A percentile compares a stretch with the other conserved stretches of the same genome.
phyloP scores from a whole-genome alignment of 2,888 invertebrate genomes.

The Melipona bicolor region DNA sequence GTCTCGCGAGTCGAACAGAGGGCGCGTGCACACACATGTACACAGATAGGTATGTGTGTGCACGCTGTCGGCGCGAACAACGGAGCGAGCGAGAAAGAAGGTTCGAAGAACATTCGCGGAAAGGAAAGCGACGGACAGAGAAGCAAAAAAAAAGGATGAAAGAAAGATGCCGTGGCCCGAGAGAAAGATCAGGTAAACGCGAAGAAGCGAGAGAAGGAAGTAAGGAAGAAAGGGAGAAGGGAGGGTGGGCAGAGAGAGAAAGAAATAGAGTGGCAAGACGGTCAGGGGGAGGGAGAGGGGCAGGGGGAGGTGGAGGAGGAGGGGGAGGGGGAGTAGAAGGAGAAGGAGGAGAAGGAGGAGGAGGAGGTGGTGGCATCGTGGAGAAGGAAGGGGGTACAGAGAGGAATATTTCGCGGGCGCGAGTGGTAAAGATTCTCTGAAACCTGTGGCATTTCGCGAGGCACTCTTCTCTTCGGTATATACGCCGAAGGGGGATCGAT shows the following conservation, averaged over 20 bases:
- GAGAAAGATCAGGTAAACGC: constrained; percentile 10
- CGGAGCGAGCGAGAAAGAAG: constrained; percentile 37
- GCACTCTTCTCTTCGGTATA: constrained; percentile 55
- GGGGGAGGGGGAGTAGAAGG: neutral
- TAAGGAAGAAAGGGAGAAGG: neutral
- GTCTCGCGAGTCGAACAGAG: constrained; percentile 56
- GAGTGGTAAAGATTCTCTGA: constrained; percentile 69
- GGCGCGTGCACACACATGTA: constrained; percentile 17
- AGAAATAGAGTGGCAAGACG: too few species aligned
- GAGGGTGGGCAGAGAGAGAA: neutral
- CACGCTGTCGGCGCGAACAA: constrained; percentile 42
- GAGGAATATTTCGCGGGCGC: constrained; percentile 57
- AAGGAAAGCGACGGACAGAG: constrained; percentile 16
- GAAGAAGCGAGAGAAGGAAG: neutral
- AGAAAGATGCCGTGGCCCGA: constrained; percentile 21
- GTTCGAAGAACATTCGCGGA: constrained; percentile 19
- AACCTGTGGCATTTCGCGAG: constrained; percentile 77
- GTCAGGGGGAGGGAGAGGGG: neutral
- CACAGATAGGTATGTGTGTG: neutral
- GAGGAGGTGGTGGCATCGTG: neutral
- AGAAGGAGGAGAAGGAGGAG: neutral
- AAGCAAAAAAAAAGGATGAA: constrained; percentile 33
- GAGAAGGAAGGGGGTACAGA: neutral
- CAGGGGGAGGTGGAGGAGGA: neutral
- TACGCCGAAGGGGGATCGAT: constrained; percentile 69